Base-by-base conservation (phyloP, 2,797 vertebrate species). In the Pipistrellus pygmaeus region DNA sequence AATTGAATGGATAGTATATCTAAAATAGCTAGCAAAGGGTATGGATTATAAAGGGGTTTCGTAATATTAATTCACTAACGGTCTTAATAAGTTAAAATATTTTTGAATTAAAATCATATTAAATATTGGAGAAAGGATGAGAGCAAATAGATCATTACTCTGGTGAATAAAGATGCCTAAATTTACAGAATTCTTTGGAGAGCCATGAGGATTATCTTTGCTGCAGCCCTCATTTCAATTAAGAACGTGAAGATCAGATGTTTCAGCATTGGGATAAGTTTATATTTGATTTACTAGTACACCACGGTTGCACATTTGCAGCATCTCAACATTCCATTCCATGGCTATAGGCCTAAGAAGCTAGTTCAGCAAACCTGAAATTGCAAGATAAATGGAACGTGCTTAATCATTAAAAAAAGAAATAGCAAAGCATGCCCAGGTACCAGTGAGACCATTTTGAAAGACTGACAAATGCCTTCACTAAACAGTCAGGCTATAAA, bases 321-420 rank as follows among this genome's bases (percentile, higher is more conserved):
- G 87, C 71, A 90, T 95, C 66, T 71, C 91, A 93, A 96, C 80
- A 94, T 94, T 95, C 44, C 46, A 91, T 92, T 95, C 44, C 66
- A 76, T 84, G 72, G 93, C 95, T 96, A 96, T 93, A 96, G 76
- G 93, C 93, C 80, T 90, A 94, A 93, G 25, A 92, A 95, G 96
- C 95, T 84, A 96, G 85, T 84, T 95, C 90, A 93, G 95, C 95
- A 97, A 96, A 97, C 48, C 64, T 96, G 93, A 88, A 76, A 95
- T 90, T 88, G 75, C 81, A 94, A 94, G 91, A 91, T 91, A 94
- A 95, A 90, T 93, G 88, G 64, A 93, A 96, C 95, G 76, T 72
- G 87, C 81, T 97, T 92, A 89, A 90, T 95, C 88, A 81, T 93
- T 97, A 87, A 89, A 93, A 93, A 96, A 93, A 89, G 80, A 91